Conservation (phyloP, 1,140 invertebrate genomes). For the Phymastichus coffea region DNA sequence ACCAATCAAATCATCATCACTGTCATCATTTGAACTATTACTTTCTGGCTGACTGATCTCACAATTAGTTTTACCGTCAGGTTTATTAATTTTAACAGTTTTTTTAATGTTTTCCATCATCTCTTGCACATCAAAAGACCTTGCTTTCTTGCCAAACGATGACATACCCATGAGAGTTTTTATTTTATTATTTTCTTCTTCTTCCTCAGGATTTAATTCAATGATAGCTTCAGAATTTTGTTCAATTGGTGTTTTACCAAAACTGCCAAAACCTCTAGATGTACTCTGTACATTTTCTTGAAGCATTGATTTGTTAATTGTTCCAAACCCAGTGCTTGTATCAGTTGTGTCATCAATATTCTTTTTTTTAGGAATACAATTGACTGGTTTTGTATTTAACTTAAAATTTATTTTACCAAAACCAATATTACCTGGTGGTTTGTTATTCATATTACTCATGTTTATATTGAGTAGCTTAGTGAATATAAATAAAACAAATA, state of each 20-base stretch:
- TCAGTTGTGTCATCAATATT: no score
- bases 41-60: slow-evolving; percentile 44
- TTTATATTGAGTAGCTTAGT: no score
- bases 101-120: slow-evolving; percentile 54
- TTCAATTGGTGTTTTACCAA: slow-evolving; percentile 56
- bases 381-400: slow-evolving; percentile 39
- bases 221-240: slow-evolving; percentile 60
- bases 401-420: slow-evolving; percentile 63
- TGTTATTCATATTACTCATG: no score
- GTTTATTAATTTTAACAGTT: slow-evolving; percentile 46
- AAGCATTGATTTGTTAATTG: slow-evolving; percentile 63
- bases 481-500: no score
- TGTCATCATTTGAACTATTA: slow-evolving; percentile 45
- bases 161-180: slow-evolving; percentile 73
- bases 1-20: slow-evolving; percentile 62
- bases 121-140: slow-evolving; percentile 69
- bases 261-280: slow-evolving; percentile 59
- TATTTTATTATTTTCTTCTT: slow-evolving; percentile 66
- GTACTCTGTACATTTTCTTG: slow-evolving; percentile 46
- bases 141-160: slow-evolving; percentile 76
- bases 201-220: slow-evolving; percentile 63
- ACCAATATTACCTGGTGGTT: no score
- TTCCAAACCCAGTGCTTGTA: slow-evolving; percentile 44
- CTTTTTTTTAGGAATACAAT: slow-evolving; percentile 34
- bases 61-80: slow-evolving; percentile 36